phyloP scores from a whole-genome alignment of 2,797 vertebrate species.

The Ataeniobius toweri region DNA sequence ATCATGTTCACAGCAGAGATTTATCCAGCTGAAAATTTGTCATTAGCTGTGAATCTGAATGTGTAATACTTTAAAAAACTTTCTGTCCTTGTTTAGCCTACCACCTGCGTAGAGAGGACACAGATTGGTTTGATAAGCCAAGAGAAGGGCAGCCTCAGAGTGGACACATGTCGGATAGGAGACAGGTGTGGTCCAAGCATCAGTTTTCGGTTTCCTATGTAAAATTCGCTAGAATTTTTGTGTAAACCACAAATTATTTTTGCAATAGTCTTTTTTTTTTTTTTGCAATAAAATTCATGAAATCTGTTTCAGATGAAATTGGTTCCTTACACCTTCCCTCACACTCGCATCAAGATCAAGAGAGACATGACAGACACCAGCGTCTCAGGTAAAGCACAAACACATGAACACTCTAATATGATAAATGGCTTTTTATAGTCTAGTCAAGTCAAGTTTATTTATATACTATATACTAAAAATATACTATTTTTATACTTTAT shows the following conservation, averaged over 20 bases:
- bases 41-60: conserved; percentile 6
- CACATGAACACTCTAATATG: not conserved
- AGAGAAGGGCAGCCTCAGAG: conserved; percentile 86
- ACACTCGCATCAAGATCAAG: conserved; percentile 88
- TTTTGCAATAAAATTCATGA: conserved; percentile 3
- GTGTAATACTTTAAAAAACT: conserved; percentile 34
- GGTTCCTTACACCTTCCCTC: conserved; percentile 91
- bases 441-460: no score
- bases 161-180: conserved; percentile 86
- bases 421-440: not conserved
- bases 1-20: conserved; percentile 25
- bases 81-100: conserved; percentile 86
- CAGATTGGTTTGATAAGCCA: conserved; percentile 99
- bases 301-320: conserved; percentile 85
- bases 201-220: not conserved
- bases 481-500: not conserved
- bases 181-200: conserved; percentile 82
- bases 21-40: conserved; percentile 9
- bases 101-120: conserved; percentile 96
- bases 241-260: not conserved
- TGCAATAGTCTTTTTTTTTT: not conserved
- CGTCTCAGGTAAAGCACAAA: conserved; percentile 89
- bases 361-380: conserved; percentile 94
- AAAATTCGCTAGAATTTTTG: not conserved
- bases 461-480: no score